Evolutionary conservation across 2,113 vertebrate species (phyloP).

Genomic region (Indicator indicator): DNA sequence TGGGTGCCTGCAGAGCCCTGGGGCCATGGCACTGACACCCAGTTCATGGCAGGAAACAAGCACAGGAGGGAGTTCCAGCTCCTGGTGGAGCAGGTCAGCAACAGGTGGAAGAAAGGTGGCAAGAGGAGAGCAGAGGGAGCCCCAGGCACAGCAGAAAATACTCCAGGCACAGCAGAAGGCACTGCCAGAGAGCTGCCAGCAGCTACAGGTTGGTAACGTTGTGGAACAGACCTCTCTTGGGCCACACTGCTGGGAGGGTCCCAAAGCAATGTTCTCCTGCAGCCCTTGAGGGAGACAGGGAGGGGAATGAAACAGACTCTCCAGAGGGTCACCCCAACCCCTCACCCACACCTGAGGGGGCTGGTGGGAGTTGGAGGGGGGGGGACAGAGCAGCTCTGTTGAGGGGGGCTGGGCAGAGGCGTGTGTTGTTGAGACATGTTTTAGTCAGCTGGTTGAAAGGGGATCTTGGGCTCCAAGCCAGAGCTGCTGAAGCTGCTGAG

Average conservation of each 20-base stretch:
- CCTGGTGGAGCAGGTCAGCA: constrained; percentile 86
- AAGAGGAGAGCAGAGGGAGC: not conserved
- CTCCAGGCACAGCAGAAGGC: not conserved
- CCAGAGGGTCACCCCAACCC: too few relatives aligned
- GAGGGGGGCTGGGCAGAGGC: not conserved
- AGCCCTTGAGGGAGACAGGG: not conserved
- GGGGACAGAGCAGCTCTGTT: too few relatives aligned
- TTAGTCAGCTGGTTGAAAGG: not conserved
- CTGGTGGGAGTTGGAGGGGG: too few relatives aligned
- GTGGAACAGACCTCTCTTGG: not conserved
- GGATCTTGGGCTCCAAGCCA: not conserved
- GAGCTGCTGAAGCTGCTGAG: not conserved
- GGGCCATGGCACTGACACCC: not conserved
- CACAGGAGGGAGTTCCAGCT: constrained; percentile 86
- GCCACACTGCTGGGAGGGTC: not conserved
- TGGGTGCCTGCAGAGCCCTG: not conserved
- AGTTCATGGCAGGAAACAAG: constrained; percentile 82
- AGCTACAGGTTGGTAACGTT: constrained; percentile 48
- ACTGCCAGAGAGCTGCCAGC: not conserved
- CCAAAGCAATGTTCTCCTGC: not conserved
- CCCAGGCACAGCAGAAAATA: too few relatives aligned
- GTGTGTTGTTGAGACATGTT: not conserved
- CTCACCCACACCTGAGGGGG: too few relatives aligned
- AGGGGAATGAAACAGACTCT: not conserved
- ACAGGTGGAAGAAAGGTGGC: constrained; percentile 73